Percentiles rank a stretch among this genome's conserved stretches.
phyloP scores from a whole-genome alignment of 64 coral and sea anemone species.

The Actinia equina region DNA sequence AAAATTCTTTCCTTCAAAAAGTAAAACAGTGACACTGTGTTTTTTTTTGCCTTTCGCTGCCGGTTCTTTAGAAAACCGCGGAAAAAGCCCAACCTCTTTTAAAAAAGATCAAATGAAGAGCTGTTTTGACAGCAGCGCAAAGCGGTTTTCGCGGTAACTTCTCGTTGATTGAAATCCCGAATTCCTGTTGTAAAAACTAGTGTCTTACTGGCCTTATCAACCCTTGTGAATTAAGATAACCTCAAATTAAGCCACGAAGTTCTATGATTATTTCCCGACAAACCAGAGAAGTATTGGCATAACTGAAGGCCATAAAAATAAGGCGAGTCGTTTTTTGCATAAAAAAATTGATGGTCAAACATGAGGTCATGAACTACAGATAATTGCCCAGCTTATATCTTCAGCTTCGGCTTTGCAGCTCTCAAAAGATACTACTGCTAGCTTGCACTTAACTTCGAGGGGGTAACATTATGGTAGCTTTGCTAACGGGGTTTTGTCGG shows the following conservation, averaged over 20 bases:
- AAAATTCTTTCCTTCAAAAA: not conserved
- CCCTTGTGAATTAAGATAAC: not conserved
- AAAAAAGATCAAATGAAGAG: not conserved
- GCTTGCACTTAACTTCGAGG: not conserved
- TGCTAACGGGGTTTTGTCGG: not conserved
- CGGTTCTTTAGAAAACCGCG: not conserved
- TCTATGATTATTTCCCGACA: not conserved
- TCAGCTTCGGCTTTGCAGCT: not conserved
- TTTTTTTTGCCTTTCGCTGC: not conserved
- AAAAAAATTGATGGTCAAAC: no score
- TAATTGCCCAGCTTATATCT: not conserved
- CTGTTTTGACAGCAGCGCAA: not conserved
- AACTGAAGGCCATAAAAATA: not conserved
- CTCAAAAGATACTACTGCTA: not conserved
- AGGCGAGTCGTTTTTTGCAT: not conserved
- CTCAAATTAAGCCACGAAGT: not conserved
- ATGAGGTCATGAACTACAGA: not conserved
- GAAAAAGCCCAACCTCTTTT: not conserved
- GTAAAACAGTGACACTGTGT: not conserved
- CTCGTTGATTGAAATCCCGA: conserved; percentile 2
- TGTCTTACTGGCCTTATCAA: not conserved
- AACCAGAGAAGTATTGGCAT: not conserved
- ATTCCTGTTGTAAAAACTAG: not conserved
- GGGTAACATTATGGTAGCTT: not conserved
- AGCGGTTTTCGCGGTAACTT: not conserved